Percentiles rank a stretch among this genome's conserved stretches.
Conservation (phyloP, 2,888 invertebrate genomes). For the Hemistola chrysoprasaria region DNA sequence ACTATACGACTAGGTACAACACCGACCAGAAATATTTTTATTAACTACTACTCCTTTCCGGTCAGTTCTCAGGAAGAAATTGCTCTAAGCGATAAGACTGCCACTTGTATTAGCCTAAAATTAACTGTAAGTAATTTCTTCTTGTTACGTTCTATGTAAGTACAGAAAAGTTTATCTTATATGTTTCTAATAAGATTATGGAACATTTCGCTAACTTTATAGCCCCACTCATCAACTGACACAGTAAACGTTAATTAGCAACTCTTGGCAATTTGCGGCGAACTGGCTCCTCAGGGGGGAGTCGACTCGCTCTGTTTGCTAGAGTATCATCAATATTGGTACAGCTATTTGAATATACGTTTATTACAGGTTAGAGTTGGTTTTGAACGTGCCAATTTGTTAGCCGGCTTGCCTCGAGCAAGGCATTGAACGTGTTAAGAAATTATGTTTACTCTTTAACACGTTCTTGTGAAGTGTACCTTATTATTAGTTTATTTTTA, state of each 20-base stretch:
- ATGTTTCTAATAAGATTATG: neutral
- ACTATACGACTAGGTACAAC: no score
- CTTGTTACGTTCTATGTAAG: no score
- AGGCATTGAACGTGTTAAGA: neutral
- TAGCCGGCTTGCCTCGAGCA: conserved; percentile 5
- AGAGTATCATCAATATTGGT: conserved; percentile 32
- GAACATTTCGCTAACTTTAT: conserved; percentile 25
- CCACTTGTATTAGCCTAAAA: no score
- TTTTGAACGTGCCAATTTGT: conserved; percentile 10
- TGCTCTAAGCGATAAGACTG: no score
- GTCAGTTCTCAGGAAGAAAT: no score
- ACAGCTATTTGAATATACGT: conserved; percentile 24
- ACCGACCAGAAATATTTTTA: no score
- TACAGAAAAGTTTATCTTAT: no score
- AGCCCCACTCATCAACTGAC: conserved; percentile 45
- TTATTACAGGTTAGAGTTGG: conserved; percentile 8
- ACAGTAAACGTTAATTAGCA: conserved; percentile 69
- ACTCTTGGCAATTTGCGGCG: conserved; percentile 65
- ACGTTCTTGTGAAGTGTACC: no score
- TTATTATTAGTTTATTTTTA: no score
- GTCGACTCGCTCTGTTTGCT: conserved; percentile 27
- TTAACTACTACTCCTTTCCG: no score
- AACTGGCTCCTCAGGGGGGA: conserved; percentile 50
- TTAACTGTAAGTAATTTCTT: no score
- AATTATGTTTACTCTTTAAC: neutral